phyloP scores from a whole-genome alignment of 2,113 vertebrate species.

The Regulus satrapa region DNA sequence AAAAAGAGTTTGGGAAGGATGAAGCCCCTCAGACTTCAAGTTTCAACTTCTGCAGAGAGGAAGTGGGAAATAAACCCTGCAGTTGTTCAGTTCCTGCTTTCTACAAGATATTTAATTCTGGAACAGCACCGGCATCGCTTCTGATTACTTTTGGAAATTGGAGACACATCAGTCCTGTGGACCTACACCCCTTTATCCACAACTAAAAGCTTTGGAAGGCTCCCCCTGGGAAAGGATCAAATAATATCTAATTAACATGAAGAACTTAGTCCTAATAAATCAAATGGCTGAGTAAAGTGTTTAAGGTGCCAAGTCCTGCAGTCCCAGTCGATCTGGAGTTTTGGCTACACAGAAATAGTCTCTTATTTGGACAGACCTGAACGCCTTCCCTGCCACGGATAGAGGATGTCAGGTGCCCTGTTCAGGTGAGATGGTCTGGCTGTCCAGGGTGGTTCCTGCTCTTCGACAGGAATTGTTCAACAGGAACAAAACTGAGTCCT shows the following conservation, averaged over 20 bases:
- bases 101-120: background rate
- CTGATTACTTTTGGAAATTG: background rate
- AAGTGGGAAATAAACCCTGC: background rate
- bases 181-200: background rate
- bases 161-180: background rate
- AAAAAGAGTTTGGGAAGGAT: background rate
- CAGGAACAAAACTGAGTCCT: background rate
- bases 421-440: background rate
- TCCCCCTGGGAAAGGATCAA: background rate
- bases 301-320: background rate
- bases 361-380: background rate
- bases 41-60: background rate
- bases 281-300: background rate
- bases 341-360: fast-evolving
- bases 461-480: fast-evolving
- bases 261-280: background rate
- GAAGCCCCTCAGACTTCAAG: background rate
- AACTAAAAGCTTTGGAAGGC: background rate
- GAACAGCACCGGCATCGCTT: background rate
- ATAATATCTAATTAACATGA: background rate
- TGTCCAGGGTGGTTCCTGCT: background rate
- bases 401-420: background rate
- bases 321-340: background rate
- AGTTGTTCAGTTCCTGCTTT: background rate
- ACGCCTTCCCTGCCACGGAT: background rate